Evolutionary conservation across 2,113 vertebrate genomes (phyloP).

Genomic region (Zosterops hypoxanthus): DNA sequence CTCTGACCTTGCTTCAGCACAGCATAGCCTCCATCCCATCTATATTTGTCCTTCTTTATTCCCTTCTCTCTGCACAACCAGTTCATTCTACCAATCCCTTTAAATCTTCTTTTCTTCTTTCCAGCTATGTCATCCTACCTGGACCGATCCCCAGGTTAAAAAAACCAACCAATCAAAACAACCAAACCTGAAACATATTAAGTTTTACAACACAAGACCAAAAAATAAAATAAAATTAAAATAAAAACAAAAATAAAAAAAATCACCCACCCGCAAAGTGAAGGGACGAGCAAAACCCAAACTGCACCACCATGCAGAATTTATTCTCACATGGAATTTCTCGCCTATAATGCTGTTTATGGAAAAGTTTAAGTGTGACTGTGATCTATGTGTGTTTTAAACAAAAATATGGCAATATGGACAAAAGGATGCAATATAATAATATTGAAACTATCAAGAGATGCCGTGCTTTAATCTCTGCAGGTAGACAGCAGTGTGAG

Average conservation of each 20-base stretch:
- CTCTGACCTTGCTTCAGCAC: neutral
- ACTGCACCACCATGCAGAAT: neutral
- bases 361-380: neutral
- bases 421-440: neutral
- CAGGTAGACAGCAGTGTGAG: neutral
- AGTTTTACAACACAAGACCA: neutral
- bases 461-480: neutral
- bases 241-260: no score
- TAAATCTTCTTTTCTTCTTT: neutral
- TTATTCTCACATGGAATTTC: neutral
- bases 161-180: neutral
- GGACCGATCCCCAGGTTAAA: neutral
- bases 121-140: neutral
- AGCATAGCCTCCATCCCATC: neutral
- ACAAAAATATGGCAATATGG: neutral
- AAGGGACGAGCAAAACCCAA: neutral
- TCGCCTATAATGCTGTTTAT: neutral
- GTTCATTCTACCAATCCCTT: neutral
- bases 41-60: neutral
- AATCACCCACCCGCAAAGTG: neutral
- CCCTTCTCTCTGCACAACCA: neutral
- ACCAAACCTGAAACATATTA: fast-evolving
- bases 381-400: neutral
- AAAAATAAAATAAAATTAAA: no score
- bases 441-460: neutral